phyloP scores from a whole-genome alignment of 2,113 vertebrate genomes.

The Urocitellus parryii region DNA sequence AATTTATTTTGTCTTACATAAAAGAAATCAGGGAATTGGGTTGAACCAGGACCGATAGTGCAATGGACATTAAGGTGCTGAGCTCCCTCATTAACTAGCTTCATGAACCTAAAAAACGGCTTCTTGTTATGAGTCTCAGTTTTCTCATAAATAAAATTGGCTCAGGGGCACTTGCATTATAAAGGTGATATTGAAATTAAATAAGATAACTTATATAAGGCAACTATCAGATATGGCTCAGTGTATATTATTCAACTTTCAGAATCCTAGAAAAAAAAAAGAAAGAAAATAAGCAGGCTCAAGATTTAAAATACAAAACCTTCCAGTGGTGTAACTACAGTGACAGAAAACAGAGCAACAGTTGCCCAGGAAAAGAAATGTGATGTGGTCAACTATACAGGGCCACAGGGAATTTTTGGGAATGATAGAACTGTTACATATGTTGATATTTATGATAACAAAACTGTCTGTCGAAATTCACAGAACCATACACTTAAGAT shows the following conservation, averaged over 20 bases:
- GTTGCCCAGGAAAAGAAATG: neutral
- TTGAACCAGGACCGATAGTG: neutral
- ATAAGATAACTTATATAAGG: neutral
- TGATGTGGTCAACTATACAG: neutral
- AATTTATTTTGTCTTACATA: neutral
- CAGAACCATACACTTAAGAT: neutral
- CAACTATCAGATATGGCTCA: neutral
- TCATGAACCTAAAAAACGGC: neutral
- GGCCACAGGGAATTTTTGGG: neutral
- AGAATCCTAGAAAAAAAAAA: neutral
- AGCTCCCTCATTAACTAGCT: neutral
- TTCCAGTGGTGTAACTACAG: neutral
- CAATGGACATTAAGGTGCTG: neutral
- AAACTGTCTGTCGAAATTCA: neutral
- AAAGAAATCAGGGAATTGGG: neutral
- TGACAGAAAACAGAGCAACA: neutral
- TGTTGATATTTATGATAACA: neutral
- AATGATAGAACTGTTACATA: neutral
- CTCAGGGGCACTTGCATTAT: neutral
- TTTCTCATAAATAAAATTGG: neutral
- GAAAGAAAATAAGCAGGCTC: neutral
- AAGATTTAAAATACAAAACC: neutral
- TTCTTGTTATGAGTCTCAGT: neutral
- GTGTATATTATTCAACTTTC: neutral
- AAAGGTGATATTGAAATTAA: conserved; percentile 1